A percentile compares a stretch with the other conserved stretches of the same genome.
Conservation (phyloP, 2,888 invertebrate genomes). For the Philopedon plagiatum region DNA sequence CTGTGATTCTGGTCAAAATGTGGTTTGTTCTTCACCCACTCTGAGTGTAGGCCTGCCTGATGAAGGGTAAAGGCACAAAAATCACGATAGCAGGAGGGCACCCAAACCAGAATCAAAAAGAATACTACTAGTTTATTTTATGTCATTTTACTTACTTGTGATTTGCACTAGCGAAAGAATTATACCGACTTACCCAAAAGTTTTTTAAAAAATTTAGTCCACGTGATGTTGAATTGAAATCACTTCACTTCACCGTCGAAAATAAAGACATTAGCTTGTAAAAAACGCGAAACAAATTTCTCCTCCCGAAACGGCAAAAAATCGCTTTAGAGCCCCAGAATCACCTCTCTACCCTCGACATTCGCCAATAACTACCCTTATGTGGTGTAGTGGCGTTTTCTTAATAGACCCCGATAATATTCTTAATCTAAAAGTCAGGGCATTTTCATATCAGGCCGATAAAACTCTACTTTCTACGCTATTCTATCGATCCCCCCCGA, state of each 20-base stretch:
- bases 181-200: slow-evolving; percentile 4
- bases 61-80: no score
- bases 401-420: slow-evolving; percentile 47
- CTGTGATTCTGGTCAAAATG: no score
- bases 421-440: slow-evolving; percentile 48
- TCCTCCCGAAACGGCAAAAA: background rate
- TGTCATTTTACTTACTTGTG: no score
- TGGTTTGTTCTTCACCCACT: no score
- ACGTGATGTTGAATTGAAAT: slow-evolving; percentile 3
- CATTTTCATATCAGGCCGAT: slow-evolving; percentile 47
- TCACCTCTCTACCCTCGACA: background rate
- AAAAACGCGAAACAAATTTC: background rate
- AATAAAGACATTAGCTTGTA: background rate
- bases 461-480: slow-evolving; percentile 44
- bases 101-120: no score
- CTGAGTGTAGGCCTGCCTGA: no score
- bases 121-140: no score
- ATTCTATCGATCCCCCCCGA: slow-evolving; percentile 41
- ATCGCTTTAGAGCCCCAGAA: background rate
- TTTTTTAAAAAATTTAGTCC: background rate
- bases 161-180: no score
- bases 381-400: slow-evolving; percentile 27
- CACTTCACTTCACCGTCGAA: background rate
- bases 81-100: no score
- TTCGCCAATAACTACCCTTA: slow-evolving; percentile 10